Conservation (phyloP, 2,888 invertebrate species). For the Bellardia bayeri region DNA sequence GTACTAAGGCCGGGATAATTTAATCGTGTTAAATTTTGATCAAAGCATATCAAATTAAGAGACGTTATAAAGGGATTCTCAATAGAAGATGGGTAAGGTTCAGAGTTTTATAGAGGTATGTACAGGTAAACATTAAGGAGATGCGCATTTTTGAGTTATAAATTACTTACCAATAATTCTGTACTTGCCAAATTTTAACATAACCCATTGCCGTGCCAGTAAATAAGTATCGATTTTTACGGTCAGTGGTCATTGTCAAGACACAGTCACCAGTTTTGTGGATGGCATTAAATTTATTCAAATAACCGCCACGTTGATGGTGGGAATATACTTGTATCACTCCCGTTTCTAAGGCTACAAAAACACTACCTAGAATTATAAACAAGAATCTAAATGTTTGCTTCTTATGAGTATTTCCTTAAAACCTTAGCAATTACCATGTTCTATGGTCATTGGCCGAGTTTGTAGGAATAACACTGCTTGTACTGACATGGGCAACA, state of each 20-base stretch:
- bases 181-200: conserved; percentile 91
- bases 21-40: no score
- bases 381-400: no score
- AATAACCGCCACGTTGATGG: conserved; percentile 89
- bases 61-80: no score
- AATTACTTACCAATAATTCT: conserved; percentile 86
- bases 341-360: conserved; percentile 91
- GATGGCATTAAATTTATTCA: conserved; percentile 89
- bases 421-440: conserved; percentile 79
- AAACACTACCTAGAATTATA: conserved; percentile 86
- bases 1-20: no score
- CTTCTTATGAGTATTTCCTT: no score
- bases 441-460: conserved; percentile 85
- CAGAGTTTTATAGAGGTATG: no score
- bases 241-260: conserved; percentile 89
- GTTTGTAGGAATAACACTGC: conserved; percentile 88
- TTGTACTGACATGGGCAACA: conserved; percentile 86
- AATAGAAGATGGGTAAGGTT: no score
- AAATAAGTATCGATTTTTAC: conserved; percentile 89
- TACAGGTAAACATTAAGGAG: no score
- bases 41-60: no score
- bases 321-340: conserved; percentile 92
- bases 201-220: conserved; percentile 90
- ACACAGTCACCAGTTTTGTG: conserved; percentile 87
- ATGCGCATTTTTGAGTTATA: background rate